phyloP scores from a whole-genome alignment of 2,113 vertebrate species.

The Brevimyrus niger region DNA sequence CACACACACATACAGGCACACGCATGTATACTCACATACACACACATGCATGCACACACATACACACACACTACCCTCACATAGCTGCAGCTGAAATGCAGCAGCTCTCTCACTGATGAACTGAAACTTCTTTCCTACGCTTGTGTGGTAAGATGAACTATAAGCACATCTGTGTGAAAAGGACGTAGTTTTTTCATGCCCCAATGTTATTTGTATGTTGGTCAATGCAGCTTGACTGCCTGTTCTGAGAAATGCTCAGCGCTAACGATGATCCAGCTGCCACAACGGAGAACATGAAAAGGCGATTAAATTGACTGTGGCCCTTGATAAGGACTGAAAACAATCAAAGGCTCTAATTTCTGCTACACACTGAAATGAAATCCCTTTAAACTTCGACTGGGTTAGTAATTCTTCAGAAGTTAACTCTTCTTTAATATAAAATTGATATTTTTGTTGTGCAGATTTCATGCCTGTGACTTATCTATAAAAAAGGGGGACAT shows the following conservation, averaged over 20 bases:
- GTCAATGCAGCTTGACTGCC: neutral
- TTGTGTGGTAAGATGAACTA: neutral
- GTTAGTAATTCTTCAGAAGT: neutral
- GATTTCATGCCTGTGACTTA: constrained; percentile 3
- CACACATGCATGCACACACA: too few relatives aligned
- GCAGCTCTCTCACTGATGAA: neutral
- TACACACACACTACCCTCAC: neutral
- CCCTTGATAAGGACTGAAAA: neutral
- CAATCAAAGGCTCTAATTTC: neutral
- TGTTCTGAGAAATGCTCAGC: neutral
- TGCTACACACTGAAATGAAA: neutral
- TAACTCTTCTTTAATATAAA: constrained; percentile 4
- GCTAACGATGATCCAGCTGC: neutral
- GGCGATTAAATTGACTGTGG: neutral
- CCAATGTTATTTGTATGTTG: neutral
- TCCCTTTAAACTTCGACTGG: neutral
- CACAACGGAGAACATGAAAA: neutral
- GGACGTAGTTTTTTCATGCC: neutral
- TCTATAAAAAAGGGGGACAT: constrained; percentile 13
- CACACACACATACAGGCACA: neutral
- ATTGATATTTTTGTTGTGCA: constrained; percentile 1
- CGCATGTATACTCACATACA: accelerated
- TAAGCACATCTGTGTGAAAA: neutral
- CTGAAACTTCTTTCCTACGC: neutral
- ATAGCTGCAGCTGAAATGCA: neutral